Conservation (phyloP, 2,888 invertebrate species). For the Drosophila anomelani region DNA sequence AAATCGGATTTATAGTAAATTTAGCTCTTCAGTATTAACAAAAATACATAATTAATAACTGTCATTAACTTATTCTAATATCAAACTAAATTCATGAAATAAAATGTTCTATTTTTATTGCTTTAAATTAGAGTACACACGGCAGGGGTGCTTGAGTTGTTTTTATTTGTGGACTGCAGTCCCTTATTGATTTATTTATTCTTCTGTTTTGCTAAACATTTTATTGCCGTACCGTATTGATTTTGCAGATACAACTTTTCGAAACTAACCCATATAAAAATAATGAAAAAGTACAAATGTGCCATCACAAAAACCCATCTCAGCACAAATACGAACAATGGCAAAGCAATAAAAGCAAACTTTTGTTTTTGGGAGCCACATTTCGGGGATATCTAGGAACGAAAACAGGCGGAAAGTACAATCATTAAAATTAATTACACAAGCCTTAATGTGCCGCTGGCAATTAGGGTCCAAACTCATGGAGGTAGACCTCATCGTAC, state of each 20-base stretch:
- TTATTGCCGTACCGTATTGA: conserved; percentile 55
- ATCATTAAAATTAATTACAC: conserved; percentile 79
- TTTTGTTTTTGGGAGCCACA: conserved; percentile 42
- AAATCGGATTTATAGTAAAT: no score
- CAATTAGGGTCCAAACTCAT: conserved; percentile 61
- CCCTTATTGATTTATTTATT: conserved; percentile 64
- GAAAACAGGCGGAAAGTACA: conserved; percentile 47
- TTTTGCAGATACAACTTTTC: conserved; percentile 33
- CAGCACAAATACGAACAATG: conserved; percentile 34
- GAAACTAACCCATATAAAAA: conserved; percentile 43
- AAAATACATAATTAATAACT: no score
- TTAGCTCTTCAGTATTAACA: no score
- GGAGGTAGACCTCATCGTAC: conserved; percentile 40
- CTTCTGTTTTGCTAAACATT: conserved; percentile 51
- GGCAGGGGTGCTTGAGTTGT: neutral
- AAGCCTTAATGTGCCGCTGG: conserved; percentile 72
- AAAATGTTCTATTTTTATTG: neutral
- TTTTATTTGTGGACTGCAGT: neutral
- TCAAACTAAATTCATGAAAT: neutral
- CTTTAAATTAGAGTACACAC: neutral
- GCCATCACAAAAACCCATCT: conserved; percentile 3
- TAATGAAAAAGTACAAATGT: conserved; percentile 1
- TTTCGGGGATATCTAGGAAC: conserved; percentile 13
- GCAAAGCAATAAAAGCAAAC: conserved; percentile 54
- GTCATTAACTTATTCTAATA: no score